Conservation (phyloP, 1,140 invertebrate species). For the Drosophila mayri region DNA sequence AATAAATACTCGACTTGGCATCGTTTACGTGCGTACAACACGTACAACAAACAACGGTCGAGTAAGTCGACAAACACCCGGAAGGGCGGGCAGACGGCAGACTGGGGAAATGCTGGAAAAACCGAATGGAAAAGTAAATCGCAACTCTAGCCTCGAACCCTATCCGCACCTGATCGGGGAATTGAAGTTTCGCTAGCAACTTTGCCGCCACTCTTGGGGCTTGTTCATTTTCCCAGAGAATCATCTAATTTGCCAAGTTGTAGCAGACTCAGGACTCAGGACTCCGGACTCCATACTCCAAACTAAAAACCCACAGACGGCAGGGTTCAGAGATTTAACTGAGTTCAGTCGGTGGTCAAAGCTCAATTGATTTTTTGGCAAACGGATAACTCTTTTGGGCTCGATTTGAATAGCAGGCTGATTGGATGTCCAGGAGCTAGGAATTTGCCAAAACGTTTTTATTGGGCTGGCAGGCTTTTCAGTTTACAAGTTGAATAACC, state of each 20-base stretch:
- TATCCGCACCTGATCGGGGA: constrained; percentile 49
- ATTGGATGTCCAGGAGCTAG: constrained; percentile 12
- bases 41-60: constrained; percentile 66
- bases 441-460: constrained; percentile 5
- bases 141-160: neutral
- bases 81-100: constrained; percentile 14
- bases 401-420: constrained; percentile 24
- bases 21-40: constrained; percentile 78
- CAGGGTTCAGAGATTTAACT: constrained; percentile 30
- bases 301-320: constrained; percentile 13
- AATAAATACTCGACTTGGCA: constrained; percentile 77
- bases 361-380: constrained; percentile 41
- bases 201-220: constrained; percentile 66
- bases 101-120: constrained; percentile 12
- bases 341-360: constrained; percentile 27
- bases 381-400: constrained; percentile 29
- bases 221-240: constrained; percentile 53
- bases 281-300: neutral
- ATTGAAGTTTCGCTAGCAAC: constrained; percentile 53
- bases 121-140: constrained; percentile 6
- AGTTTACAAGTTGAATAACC: neutral
- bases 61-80: constrained; percentile 48
- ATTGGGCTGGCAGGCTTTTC: neutral
- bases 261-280: neutral
- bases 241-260: constrained; percentile 67